Evolutionary conservation across 2,113 vertebrate genomes (phyloP), one percentile per base, ranked within the genome.

Genomic region (Gnathonemus echidnorhynchus): DNA sequence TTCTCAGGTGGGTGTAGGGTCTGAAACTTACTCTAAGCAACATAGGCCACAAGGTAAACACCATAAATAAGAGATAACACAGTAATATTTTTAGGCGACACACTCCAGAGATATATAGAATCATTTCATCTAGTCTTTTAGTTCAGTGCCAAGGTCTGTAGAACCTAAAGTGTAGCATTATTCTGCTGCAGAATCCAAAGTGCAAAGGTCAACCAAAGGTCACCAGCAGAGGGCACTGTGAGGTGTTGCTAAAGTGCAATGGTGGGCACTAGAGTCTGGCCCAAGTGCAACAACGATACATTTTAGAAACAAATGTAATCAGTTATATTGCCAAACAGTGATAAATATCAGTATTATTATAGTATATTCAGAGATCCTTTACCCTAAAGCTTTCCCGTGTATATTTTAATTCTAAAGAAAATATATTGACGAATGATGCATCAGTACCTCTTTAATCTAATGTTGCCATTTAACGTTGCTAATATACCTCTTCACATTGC

Each of bases 391-490:
- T 48, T 88, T 74, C 58, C n/a, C 42, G 49, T 77, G 77, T 84
- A n/a, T 15, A 49, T 89, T 89, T 84, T 45, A 84, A 27, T 35
- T 77, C 88, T 31, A 77, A 89, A 89, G 35, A 24, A 86, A 84
- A 46, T 85, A 84, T 88, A 46, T 86, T 11, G 42, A 46, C 4
- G 52, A 88, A 56, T 85, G 31, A 50, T 42, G 31, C 48, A 89
- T 89, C 48, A 74, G 48, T 89, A 88, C 39, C 56, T 66, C 53
- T 87, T 31, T 89, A 77, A 89, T 50, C 49, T 49, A 66, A 58
- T 45, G 49, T 88, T 86, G 31, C 84, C 91, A 89, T 85, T 89
- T 50, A 52, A 89, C 89, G 70, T 90, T 24, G 88, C 56, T 86
- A 88, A 66, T 89, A 88, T 89, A 91, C 88, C 86, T 84, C 87